Evolutionary conservation across 2,888 invertebrate genomes (phyloP).

Genomic region (Calameuta filiformis): DNA sequence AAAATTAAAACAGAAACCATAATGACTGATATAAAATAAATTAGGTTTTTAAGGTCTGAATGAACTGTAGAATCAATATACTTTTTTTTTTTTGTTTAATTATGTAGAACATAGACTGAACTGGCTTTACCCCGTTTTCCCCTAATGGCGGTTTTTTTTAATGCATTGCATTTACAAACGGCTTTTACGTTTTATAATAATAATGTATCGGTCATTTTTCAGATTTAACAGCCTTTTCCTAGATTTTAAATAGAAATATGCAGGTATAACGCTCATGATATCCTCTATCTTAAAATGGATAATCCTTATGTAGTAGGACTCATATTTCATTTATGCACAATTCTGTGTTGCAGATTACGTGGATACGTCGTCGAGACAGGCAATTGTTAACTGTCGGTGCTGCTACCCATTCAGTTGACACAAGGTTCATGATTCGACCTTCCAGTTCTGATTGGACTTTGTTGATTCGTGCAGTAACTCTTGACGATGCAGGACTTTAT

Average conservation of each 20-base stretch:
- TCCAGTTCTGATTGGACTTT: constrained; percentile 61
- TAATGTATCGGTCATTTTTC: background rate
- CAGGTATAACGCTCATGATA: background rate
- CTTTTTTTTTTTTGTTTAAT: background rate
- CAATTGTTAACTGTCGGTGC: constrained; percentile 61
- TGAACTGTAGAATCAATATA: background rate
- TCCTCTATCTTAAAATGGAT: background rate
- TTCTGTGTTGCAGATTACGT: constrained; percentile 54
- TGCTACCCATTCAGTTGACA: constrained; percentile 60
- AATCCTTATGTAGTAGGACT: background rate
- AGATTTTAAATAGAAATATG: background rate
- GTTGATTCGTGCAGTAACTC: constrained; percentile 55
- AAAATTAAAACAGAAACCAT: too few relatives aligned
- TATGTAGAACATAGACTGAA: background rate
- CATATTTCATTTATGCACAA: background rate
- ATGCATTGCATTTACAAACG: constrained; percentile 28
- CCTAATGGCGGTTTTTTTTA: background rate
- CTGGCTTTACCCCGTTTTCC: background rate
- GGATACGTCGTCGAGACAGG: constrained; percentile 60
- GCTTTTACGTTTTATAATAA: background rate
- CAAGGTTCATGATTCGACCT: constrained; percentile 59
- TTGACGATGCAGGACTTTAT: constrained; percentile 57
- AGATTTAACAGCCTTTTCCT: constrained; percentile 11
- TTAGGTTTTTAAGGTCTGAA: background rate
- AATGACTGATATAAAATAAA: background rate